Evolutionary conservation across 1,140 invertebrate species (phyloP).

Genomic region (Diuraphis noxia): DNA sequence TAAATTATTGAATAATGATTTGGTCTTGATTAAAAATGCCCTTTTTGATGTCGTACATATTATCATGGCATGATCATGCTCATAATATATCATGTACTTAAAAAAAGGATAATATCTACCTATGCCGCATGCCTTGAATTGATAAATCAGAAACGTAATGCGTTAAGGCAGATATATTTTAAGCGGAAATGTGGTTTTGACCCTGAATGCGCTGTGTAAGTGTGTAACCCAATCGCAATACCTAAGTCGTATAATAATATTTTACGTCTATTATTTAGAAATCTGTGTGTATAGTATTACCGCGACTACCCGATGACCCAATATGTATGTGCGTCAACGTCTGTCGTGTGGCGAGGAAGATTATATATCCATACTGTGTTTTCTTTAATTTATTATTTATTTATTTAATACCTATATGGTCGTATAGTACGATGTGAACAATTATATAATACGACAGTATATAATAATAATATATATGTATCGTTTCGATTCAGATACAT

Average conservation of each 20-base stretch:
- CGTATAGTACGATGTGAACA: neutral
- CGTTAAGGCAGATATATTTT: neutral
- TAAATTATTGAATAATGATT: neutral
- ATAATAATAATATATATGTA: neutral
- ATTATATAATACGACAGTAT: neutral
- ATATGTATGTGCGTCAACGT: neutral
- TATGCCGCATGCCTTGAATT: neutral
- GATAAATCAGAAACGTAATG: neutral
- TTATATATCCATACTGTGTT: neutral
- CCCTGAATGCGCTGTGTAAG: neutral
- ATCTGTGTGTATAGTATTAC: neutral
- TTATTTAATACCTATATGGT: neutral
- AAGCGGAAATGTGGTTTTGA: conserved; percentile 19
- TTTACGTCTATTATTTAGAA: neutral
- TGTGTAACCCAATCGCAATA: conserved; percentile 3
- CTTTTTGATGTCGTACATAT: neutral
- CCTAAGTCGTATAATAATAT: neutral
- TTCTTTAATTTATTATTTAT: neutral
- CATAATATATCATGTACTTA: neutral
- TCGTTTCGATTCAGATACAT: neutral
- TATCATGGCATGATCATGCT: neutral
- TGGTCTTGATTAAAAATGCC: neutral
- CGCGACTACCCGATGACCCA: neutral
- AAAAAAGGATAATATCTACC: neutral
- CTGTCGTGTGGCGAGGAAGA: neutral